Conservation (phyloP, 1,140 invertebrate genomes). For the Papilio machaon region DNA sequence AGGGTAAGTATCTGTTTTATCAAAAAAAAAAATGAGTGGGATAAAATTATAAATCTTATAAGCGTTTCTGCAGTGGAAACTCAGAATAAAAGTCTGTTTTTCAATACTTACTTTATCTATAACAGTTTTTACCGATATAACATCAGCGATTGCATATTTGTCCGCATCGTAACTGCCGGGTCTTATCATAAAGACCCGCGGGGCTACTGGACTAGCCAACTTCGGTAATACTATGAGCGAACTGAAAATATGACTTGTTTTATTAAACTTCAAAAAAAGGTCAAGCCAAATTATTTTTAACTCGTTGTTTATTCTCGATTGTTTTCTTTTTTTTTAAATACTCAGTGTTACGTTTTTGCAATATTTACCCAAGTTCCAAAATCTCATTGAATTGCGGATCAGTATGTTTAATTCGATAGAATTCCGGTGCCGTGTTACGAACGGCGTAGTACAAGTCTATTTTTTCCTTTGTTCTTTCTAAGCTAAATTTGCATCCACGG, state of each 20-base stretch:
- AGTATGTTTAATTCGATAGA: conserved; percentile 56
- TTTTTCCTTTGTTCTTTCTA: conserved; percentile 86
- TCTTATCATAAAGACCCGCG: conserved; percentile 52
- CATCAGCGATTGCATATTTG: conserved; percentile 58
- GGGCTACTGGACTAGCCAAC: conserved; percentile 46
- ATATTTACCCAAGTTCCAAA: conserved; percentile 67
- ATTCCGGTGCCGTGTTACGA: conserved; percentile 82
- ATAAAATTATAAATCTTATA: no score
- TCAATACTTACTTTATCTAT: conserved; percentile 58
- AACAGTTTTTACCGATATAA: conserved; percentile 51
- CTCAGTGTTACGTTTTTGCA: not conserved
- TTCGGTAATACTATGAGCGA: conserved; percentile 59
- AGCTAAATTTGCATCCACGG: conserved; percentile 86
- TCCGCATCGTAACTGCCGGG: conserved; percentile 60
- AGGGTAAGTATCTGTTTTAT: no score
- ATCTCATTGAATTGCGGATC: conserved; percentile 67
- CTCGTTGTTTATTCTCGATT: no score
- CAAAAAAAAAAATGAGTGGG: no score
- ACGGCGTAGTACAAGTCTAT: conserved; percentile 85
- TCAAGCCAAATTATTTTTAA: no score
- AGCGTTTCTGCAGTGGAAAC: not conserved
- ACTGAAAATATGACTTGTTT: conserved; percentile 48
- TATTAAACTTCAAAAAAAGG: not conserved
- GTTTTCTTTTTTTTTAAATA: not conserved
- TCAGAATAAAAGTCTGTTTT: not conserved